Percentiles rank a stretch among this genome's conserved stretches.
Conservation (phyloP, 2,113 vertebrate species). For the Dasyprocta punctata region DNA sequence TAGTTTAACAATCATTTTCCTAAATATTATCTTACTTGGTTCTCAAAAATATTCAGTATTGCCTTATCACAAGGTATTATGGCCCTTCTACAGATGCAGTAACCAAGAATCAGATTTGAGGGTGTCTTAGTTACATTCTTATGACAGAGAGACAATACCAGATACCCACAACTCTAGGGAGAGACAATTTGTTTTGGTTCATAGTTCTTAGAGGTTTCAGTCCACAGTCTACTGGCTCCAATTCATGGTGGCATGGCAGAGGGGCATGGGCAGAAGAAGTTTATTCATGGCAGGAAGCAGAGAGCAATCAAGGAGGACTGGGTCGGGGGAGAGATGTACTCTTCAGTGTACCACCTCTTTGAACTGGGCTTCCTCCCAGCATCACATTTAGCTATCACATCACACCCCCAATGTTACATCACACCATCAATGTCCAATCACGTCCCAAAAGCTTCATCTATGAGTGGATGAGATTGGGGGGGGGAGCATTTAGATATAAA, state of each 20-base stretch:
- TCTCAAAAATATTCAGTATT: not conserved
- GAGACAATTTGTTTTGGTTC: not conserved
- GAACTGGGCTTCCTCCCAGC: not conserved
- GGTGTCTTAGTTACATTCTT: not conserved
- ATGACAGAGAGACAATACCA: not conserved
- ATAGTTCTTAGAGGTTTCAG: not conserved
- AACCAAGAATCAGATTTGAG: not conserved
- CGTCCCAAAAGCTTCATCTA: not conserved
- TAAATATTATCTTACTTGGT: not conserved
- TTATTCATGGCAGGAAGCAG: not conserved
- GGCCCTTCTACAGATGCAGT: not conserved
- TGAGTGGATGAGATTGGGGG: too few species aligned
- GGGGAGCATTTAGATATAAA: not conserved
- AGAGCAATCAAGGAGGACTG: not conserved
- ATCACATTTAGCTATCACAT: not conserved
- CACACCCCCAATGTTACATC: too few species aligned
- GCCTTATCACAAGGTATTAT: not conserved
- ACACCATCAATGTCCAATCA: too few species aligned
- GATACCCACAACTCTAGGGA: not conserved
- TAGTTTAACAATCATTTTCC: not conserved
- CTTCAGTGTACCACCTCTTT: not conserved
- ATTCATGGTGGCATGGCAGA: not conserved
- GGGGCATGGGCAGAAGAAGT: not conserved
- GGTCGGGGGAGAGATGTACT: not conserved
- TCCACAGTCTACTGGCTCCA: not conserved